Conservation (phyloP, 1,140 invertebrate genomes). For the Galendromus occidentalis region DNA sequence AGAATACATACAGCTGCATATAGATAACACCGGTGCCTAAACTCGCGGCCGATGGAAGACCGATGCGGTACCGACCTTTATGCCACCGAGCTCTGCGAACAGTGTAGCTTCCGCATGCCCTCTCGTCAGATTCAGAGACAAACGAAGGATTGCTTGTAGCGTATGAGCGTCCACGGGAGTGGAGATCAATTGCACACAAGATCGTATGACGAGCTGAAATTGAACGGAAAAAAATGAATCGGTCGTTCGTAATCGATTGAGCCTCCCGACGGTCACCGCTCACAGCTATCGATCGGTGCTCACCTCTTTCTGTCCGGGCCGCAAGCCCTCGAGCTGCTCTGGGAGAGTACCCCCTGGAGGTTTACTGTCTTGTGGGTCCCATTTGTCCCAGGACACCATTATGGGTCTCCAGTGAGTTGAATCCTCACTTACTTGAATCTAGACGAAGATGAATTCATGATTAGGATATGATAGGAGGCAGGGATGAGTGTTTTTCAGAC, state of each 20-base stretch:
- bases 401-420: slow-evolving; percentile 62
- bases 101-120: slow-evolving; percentile 49
- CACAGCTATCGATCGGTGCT: neutral
- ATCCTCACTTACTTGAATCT: slow-evolving; percentile 42
- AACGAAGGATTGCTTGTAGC: slow-evolving; percentile 52
- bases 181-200: slow-evolving; percentile 46
- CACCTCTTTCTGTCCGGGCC: neutral
- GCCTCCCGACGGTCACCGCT: neutral
- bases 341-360: slow-evolving; percentile 24
- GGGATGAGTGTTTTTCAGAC: neutral
- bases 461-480: too few relatives aligned
- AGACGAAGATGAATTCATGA: neutral
- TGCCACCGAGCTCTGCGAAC: slow-evolving; percentile 52
- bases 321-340: neutral
- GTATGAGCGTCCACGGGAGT: slow-evolving; percentile 51
- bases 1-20: too few relatives aligned
- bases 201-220: slow-evolving; percentile 24
- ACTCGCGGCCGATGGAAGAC: too few relatives aligned
- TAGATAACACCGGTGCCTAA: too few relatives aligned
- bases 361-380: slow-evolving; percentile 22
- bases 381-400: slow-evolving; percentile 36
- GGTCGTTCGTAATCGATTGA: neutral
- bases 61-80: slow-evolving; percentile 26
- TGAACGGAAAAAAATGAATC: slow-evolving; percentile 9
- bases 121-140: slow-evolving; percentile 52